phyloP scores from a whole-genome alignment of 2,113 vertebrate species.

The Pitta sordida region DNA sequence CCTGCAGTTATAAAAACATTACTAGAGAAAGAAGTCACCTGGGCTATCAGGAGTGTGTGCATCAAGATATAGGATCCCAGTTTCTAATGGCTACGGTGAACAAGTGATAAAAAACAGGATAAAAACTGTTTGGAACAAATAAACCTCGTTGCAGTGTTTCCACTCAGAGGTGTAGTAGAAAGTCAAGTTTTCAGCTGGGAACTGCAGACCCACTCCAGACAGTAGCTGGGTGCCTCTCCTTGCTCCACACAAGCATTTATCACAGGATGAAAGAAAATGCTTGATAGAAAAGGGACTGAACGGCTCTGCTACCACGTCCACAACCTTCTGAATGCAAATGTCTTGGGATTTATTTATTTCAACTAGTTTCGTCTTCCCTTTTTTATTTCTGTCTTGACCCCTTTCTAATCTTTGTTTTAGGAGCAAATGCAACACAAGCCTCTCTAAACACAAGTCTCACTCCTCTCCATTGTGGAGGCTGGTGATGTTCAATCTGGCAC shows the following conservation, averaged over 20 bases:
- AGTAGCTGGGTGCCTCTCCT: background rate
- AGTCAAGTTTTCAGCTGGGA: background rate
- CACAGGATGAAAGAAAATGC: background rate
- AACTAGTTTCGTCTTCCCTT: background rate
- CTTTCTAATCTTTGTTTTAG: background rate
- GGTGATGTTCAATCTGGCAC: rapidly evolving
- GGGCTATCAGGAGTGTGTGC: background rate
- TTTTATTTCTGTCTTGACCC: background rate
- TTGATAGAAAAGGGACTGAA: background rate
- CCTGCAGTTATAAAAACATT: background rate
- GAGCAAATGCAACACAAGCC: background rate
- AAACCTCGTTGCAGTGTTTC: background rate
- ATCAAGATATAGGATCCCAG: background rate
- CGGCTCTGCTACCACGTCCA: background rate
- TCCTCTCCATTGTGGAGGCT: rapidly evolving
- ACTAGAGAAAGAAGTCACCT: background rate
- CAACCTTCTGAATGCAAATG: background rate
- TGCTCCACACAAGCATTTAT: background rate
- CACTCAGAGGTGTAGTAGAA: background rate
- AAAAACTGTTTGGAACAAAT: background rate
- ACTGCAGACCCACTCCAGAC: rapidly evolving
- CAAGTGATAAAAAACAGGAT: background rate
- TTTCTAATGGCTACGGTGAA: background rate
- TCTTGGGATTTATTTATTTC: background rate
- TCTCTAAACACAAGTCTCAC: background rate